These are phyloP conservation scores for Dynastes hyllus DNA, from an alignment of 2,888 invertebrate genomes.

Conservation along the genomic window DNA sequence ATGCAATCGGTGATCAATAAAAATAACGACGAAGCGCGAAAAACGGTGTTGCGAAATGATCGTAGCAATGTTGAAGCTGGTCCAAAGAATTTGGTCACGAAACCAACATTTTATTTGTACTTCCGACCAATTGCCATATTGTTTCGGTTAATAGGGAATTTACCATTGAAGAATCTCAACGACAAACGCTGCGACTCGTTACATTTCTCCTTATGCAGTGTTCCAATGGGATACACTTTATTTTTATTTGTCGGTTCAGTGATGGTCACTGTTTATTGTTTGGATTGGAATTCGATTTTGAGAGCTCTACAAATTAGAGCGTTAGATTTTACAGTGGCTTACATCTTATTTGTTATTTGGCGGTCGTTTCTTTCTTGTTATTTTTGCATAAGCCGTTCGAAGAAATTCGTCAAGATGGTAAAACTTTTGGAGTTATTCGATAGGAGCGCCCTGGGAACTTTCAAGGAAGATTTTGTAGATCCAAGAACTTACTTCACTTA, in stretches of 20 bases:
- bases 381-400: constrained; percentile 46
- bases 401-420: constrained; percentile 46
- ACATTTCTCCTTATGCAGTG: neutral
- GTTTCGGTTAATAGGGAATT: neutral
- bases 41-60: neutral
- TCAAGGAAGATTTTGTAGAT: neutral
- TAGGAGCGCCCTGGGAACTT: neutral
- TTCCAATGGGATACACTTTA: neutral
- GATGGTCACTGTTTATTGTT: neutral
- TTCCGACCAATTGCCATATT: neutral
- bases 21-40: neutral
- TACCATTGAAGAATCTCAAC: constrained; percentile 1
- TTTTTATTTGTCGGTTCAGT: neutral
- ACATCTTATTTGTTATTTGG: neutral
- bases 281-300: neutral
- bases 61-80: neutral
- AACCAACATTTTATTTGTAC: neutral
- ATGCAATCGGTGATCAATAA: neutral
- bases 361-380: constrained; percentile 43
- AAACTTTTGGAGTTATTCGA: constrained; percentile 49
- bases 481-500: neutral
- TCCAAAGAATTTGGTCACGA: neutral
- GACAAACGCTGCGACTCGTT: neutral
- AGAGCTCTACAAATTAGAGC: no score
- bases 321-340: neutral